Percentiles rank a stretch among this genome's conserved stretches.
Conservation (phyloP, 2,113 vertebrate genomes). For the Mormyrus lacerda region DNA sequence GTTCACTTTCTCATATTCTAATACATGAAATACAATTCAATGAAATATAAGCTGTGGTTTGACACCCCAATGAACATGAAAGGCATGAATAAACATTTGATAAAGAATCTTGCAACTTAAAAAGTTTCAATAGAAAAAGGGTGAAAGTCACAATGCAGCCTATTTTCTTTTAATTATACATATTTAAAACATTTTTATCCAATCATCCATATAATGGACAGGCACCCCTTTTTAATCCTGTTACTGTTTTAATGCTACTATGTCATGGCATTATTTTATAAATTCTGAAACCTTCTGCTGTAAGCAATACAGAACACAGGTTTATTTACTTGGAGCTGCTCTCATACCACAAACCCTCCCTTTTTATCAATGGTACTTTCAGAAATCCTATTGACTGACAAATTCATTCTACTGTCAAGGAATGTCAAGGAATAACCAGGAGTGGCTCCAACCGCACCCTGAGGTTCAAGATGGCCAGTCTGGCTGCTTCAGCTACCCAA, state of each 20-base stretch:
- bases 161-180: neutral
- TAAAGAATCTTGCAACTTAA: neutral
- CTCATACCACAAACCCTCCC: neutral
- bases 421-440: neutral
- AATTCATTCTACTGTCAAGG: neutral
- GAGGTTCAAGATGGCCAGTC: neutral
- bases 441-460: neutral
- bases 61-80: neutral
- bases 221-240: neutral
- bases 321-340: neutral
- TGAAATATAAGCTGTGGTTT: neutral
- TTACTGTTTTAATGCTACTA: neutral
- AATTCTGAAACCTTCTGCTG: neutral
- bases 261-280: neutral
- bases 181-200: neutral
- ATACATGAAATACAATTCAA: neutral
- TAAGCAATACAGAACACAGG: neutral
- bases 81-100: neutral
- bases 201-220: neutral
- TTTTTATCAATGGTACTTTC: neutral
- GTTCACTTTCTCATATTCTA: neutral
- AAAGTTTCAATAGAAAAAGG: neutral
- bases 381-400: neutral
- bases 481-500: neutral
- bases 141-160: neutral